Evolutionary conservation across 2,113 vertebrate genomes (phyloP).

Genomic region (Caranx melampygus): DNA sequence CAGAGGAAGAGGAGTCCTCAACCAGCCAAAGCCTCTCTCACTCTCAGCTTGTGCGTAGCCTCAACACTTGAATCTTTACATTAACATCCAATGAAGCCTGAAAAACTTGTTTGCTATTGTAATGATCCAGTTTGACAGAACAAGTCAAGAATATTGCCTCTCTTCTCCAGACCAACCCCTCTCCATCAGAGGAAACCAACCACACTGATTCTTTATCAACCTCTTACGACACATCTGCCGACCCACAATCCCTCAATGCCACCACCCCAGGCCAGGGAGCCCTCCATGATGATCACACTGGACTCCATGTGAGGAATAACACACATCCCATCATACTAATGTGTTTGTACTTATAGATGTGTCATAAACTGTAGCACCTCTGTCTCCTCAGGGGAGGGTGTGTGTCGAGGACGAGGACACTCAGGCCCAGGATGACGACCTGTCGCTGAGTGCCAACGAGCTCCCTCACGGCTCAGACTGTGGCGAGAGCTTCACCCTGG

Average conservation of each 20-base stretch:
- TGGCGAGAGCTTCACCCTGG: slow-evolving; percentile 92
- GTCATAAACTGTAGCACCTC: neutral
- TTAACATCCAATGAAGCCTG: slow-evolving; percentile 4
- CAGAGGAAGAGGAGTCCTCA: slow-evolving; percentile 95
- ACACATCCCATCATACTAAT: neutral
- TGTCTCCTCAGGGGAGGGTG: slow-evolving; percentile 80
- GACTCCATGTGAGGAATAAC: slow-evolving; percentile 63
- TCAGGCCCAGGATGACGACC: slow-evolving; percentile 91
- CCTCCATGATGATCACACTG: slow-evolving; percentile 53
- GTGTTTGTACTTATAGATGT: neutral
- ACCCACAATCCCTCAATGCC: slow-evolving; percentile 86
- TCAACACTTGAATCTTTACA: slow-evolving; percentile 25
- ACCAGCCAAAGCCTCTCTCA: slow-evolving; percentile 95
- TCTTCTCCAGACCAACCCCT: slow-evolving; percentile 91
- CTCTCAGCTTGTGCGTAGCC: slow-evolving; percentile 89
- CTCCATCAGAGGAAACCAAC: slow-evolving; percentile 93
- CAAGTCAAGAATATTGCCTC: slow-evolving; percentile 28
- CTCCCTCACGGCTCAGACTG: slow-evolving; percentile 92
- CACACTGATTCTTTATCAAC: slow-evolving; percentile 90
- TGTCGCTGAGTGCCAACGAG: slow-evolving; percentile 90
- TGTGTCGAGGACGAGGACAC: slow-evolving; percentile 89
- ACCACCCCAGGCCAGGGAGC: slow-evolving; percentile 87
- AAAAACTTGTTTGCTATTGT: neutral
- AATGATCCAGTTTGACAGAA: neutral
- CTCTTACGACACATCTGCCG: slow-evolving; percentile 89